A percentile compares a stretch with the other conserved stretches of the same genome.
phyloP scores from a whole-genome alignment of 1,140 invertebrate species.

The Matsumurasca onukii region DNA sequence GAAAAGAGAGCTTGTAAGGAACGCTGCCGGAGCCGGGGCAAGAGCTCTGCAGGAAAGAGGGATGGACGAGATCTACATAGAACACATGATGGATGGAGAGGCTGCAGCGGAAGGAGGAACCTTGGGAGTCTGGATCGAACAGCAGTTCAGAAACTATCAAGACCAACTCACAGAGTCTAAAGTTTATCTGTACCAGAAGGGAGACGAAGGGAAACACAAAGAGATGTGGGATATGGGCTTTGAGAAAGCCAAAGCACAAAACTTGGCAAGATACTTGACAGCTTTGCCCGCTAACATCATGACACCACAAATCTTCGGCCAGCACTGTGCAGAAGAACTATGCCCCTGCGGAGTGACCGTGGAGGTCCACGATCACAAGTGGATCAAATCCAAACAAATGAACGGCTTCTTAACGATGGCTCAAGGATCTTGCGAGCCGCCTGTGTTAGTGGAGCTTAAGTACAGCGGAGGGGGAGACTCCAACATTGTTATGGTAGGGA shows the following conservation, averaged over 20 bases:
- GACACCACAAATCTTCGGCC: conserved; percentile 82
- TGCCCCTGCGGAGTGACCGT: conserved; percentile 44
- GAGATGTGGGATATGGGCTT: too few relatives aligned
- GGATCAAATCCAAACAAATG: conserved; percentile 56
- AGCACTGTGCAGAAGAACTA: too few relatives aligned
- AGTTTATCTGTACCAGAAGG: not conserved
- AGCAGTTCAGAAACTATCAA: conserved; percentile 62
- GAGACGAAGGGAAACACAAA: conserved; percentile 60
- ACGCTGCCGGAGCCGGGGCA: conserved; percentile 53
- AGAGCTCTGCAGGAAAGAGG: conserved; percentile 49
- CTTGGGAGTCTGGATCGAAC: conserved; percentile 62
- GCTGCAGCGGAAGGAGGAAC: conserved; percentile 72
- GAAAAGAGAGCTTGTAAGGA: conserved; percentile 50
- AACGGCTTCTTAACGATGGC: conserved; percentile 56
- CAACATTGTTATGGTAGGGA: conserved; percentile 48
- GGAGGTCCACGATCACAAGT: too few relatives aligned
- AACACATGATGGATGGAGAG: conserved; percentile 68
- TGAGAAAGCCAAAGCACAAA: too few relatives aligned
- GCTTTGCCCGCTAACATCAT: conserved; percentile 81
- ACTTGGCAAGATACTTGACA: too few relatives aligned
- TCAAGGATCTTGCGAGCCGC: conserved; percentile 54
- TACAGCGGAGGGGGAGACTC: conserved; percentile 43
- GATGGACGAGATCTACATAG: conserved; percentile 56
- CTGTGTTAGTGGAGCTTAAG: conserved; percentile 54
- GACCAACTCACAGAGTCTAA: conserved; percentile 54